Conservation (phyloP, 2,888 invertebrate genomes). For the Parnassius glacialis region DNA sequence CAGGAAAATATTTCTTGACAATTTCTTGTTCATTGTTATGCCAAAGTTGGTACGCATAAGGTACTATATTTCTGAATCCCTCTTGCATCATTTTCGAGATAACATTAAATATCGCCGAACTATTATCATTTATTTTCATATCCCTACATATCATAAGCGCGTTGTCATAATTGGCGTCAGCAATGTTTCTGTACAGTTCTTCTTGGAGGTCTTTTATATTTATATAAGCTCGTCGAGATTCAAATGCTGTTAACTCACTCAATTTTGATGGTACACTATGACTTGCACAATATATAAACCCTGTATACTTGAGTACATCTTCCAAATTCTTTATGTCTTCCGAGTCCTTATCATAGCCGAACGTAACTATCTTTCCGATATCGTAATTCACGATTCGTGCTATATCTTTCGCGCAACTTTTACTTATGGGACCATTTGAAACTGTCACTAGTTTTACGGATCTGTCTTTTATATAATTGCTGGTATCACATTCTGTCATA, state of each 20-base stretch:
- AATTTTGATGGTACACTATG: background rate
- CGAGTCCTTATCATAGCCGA: conserved; percentile 1
- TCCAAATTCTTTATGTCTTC: background rate
- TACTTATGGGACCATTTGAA: background rate
- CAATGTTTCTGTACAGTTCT: background rate
- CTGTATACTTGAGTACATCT: background rate
- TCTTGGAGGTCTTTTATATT: background rate
- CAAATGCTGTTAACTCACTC: background rate
- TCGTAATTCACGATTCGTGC: background rate
- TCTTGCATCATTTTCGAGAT: background rate
- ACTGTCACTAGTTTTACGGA: conserved; percentile 1
- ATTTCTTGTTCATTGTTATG: background rate
- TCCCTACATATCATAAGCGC: background rate
- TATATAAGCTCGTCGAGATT: background rate
- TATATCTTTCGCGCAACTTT: background rate
- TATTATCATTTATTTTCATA: background rate
- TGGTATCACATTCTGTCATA: background rate
- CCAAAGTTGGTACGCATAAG: conserved; percentile 3
- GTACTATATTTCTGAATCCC: background rate
- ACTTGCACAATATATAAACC: background rate
- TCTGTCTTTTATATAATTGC: background rate
- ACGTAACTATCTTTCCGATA: background rate
- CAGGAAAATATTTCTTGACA: conserved; percentile 2
- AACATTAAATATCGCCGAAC: background rate
- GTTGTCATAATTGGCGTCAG: background rate